Base-by-base conservation (phyloP, 2,797 vertebrate species). In the Notolepis coatsorum region DNA sequence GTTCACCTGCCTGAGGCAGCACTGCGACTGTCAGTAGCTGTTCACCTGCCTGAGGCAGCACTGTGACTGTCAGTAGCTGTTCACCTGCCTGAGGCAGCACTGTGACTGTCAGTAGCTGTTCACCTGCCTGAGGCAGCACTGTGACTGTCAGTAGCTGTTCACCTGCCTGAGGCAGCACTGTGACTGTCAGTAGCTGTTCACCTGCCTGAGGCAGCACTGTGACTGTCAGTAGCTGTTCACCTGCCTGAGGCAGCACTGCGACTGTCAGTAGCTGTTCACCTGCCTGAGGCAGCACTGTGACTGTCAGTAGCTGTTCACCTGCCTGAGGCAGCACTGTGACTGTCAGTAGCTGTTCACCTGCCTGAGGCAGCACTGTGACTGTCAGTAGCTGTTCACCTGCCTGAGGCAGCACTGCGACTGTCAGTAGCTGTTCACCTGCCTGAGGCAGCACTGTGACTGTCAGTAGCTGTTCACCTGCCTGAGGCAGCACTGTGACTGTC, bases 171-270 rank as follows among this genome's bases (percentile, higher is more conserved):
- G 9, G 28, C 41, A 45, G 33, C 41, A 45, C 27, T 2, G 45
- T 25, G 7, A 9, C 31, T 12, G 9, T 9, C 23, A 8, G 15
- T 9, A 30, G 38, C n/a, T n/a, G n/a, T n/a, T n/a, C n/a, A n/a
- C n/a, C n/a, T n/a, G n/a, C n/a, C n/a, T n/a, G n/a, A n/a, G 20
- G 13, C 47, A 62, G 31, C 53, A 47, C 46, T 17, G n/a, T 50
- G 21, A 30, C 52, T 12, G 23, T n/a, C n/a, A n/a, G n/a, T n/a
- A n/a, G n/a, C 18, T 1, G 5, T 3, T 39, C 25, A n/a, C n/a
- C 37, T 10, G 21, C 23, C 20, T 15, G 28, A 4, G 9, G 28
- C 41, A 45, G 33, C 41, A 45, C 27, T 2, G 45, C 13, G 7
- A 9, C 31, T 12, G 9, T 9, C 23, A 8, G 15, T 9, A 30